Evolutionary conservation across 2,797 vertebrate genomes (phyloP).

Genomic region (Rachycentron canadum): DNA sequence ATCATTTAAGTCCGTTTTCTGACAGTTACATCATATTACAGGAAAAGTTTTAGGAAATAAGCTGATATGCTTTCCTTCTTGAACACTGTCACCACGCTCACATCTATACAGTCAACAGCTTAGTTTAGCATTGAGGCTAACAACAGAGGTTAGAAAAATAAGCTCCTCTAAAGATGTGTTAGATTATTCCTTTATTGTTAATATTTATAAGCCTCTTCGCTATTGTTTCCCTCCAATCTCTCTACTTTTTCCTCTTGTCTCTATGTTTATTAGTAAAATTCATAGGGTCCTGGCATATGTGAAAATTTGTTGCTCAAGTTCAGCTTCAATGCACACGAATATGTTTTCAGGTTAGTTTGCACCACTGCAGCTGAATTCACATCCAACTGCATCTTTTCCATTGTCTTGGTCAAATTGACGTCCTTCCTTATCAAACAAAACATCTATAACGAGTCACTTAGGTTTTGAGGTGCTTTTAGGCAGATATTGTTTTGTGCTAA

Average conservation of each 20-base stretch:
- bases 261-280: background rate
- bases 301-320: background rate
- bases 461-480: background rate
- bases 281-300: background rate
- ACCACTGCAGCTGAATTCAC: background rate
- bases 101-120: background rate
- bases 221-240: background rate
- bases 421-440: too few relatives aligned
- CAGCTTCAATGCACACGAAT: background rate
- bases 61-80: background rate
- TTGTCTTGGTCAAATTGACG: background rate
- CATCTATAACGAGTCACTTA: too few relatives aligned
- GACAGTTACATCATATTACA: background rate
- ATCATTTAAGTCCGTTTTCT: conserved; percentile 15
- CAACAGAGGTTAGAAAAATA: background rate
- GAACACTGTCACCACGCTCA: background rate
- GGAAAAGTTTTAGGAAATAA: too few relatives aligned
- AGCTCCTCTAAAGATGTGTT: background rate
- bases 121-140: background rate
- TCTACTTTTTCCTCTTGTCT: background rate
- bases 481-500: background rate
- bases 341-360: background rate
- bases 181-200: background rate
- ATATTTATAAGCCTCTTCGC: background rate
- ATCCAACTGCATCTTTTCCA: background rate